Conservation (phyloP, 2,888 invertebrate species). For the Scaeva pyrastri region DNA sequence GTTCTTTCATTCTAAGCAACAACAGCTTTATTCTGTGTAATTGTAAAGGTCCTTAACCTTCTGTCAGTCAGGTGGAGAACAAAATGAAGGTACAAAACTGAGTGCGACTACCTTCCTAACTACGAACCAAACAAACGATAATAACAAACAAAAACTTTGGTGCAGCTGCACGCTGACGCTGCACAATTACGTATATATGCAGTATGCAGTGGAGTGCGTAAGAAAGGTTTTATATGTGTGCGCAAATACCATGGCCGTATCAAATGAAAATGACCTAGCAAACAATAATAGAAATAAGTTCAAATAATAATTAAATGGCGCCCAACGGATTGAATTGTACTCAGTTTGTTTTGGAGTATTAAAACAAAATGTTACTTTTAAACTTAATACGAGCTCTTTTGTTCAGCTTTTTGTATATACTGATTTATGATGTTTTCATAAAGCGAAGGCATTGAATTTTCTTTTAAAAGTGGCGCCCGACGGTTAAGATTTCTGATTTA, state of each 20-base stretch:
- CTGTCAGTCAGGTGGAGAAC: constrained; percentile 74
- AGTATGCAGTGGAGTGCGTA: constrained; percentile 58
- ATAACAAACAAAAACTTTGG: constrained; percentile 40
- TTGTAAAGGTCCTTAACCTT: constrained; percentile 74
- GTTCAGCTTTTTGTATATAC: neutral
- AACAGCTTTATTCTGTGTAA: constrained; percentile 50
- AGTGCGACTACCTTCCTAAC: constrained; percentile 16
- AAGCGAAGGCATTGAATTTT: neutral
- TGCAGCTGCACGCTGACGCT: constrained; percentile 75
- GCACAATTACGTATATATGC: constrained; percentile 44
- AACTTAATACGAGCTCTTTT: too few species aligned
- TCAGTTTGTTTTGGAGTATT: neutral
- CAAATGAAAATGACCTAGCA: neutral
- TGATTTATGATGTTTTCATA: neutral
- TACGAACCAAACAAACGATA: constrained; percentile 33
- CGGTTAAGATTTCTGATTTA: neutral
- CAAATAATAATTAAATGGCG: neutral
- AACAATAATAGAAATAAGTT: neutral
- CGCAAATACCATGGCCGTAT: constrained; percentile 25
- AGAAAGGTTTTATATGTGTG: constrained; percentile 43
- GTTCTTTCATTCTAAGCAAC: constrained; percentile 12
- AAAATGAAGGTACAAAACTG: constrained; percentile 55
- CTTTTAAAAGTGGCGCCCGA: neutral
- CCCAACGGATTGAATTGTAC: neutral
- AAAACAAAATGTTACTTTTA: neutral